Evolutionary conservation across 2,797 vertebrate genomes (phyloP).

Genomic region (Ctenopoma kingsleyae): DNA sequence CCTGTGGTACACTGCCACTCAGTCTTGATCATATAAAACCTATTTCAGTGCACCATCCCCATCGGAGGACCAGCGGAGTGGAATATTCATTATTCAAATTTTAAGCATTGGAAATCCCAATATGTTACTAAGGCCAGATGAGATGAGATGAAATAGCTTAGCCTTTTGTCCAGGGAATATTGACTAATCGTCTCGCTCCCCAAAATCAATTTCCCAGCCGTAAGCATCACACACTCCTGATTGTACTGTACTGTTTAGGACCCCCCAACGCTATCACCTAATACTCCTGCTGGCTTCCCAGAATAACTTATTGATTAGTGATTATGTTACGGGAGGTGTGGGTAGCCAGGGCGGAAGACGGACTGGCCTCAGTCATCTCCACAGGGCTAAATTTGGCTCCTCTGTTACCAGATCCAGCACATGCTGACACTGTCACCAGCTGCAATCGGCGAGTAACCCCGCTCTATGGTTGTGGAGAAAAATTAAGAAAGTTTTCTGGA

Average conservation of each 20-base stretch:
- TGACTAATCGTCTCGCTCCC: conserved; percentile 82
- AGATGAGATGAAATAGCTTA: conserved; percentile 86
- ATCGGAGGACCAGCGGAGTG: conserved; percentile 56
- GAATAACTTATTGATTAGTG: conserved; percentile 80
- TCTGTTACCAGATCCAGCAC: conserved; percentile 77
- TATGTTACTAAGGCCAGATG: conserved; percentile 83
- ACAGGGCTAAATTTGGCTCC: conserved; percentile 78
- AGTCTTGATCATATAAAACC: conserved; percentile 79
- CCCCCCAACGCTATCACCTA: conserved; percentile 77
- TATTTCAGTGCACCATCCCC: conserved; percentile 68
- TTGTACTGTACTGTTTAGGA: conserved; percentile 83
- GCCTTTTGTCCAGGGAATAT: conserved; percentile 84
- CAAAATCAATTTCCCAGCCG: conserved; percentile 83
- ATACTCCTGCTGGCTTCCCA: conserved; percentile 74
- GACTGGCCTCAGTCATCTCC: conserved; percentile 79
- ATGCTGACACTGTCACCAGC: conserved; percentile 64
- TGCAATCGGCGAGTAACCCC: conserved; percentile 53
- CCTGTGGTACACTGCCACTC: conserved; percentile 74
- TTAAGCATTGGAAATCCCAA: conserved; percentile 83
- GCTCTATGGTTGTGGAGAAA: conserved; percentile 32
- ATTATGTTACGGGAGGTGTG: conserved; percentile 82
- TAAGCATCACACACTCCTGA: conserved; percentile 81
- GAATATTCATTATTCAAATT: conserved; percentile 87
- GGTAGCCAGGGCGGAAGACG: conserved; percentile 77
- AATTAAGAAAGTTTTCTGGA: conserved; percentile 12